Conservation (phyloP, 2,888 invertebrate genomes). For the Drosophila aldrichi region DNA sequence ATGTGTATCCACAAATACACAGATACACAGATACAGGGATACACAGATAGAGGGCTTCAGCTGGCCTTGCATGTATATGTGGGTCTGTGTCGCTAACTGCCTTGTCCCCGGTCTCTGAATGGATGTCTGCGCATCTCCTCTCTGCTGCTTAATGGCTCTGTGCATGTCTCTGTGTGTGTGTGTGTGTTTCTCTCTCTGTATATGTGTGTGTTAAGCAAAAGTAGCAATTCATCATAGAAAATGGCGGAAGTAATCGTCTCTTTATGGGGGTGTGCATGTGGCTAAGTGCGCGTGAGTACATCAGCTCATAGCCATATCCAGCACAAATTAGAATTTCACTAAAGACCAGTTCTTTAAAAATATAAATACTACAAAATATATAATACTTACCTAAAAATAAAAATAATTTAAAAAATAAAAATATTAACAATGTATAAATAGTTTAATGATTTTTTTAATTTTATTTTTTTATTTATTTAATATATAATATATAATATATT, state of each 20-base stretch:
- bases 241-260: slow-evolving; percentile 82
- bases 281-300: slow-evolving; percentile 36
- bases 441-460: no score
- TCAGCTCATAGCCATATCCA: slow-evolving; percentile 23
- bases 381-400: no score
- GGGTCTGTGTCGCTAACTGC: slow-evolving; percentile 58
- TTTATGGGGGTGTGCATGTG: slow-evolving; percentile 64
- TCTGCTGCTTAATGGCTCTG: slow-evolving; percentile 49
- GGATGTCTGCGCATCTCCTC: slow-evolving; percentile 71
- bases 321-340: slow-evolving; percentile 42
- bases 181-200: slow-evolving; percentile 22
- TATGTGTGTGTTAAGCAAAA: slow-evolving; percentile 63
- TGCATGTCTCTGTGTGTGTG: slow-evolving; percentile 26
- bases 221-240: slow-evolving; percentile 85
- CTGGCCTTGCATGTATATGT: slow-evolving; percentile 25
- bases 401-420: no score
- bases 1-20: slow-evolving; percentile 60
- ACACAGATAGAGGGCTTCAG: slow-evolving; percentile 24
- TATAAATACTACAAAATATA: no score
- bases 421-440: no score
- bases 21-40: slow-evolving; percentile 31
- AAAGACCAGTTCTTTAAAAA: slow-evolving; percentile 2
- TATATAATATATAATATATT: no score
- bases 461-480: no score
- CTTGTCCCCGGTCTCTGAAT: slow-evolving; percentile 34